Base-by-base conservation (phyloP, 2,888 invertebrate genomes). In the Stenoptilia bipunctidactyla region DNA sequence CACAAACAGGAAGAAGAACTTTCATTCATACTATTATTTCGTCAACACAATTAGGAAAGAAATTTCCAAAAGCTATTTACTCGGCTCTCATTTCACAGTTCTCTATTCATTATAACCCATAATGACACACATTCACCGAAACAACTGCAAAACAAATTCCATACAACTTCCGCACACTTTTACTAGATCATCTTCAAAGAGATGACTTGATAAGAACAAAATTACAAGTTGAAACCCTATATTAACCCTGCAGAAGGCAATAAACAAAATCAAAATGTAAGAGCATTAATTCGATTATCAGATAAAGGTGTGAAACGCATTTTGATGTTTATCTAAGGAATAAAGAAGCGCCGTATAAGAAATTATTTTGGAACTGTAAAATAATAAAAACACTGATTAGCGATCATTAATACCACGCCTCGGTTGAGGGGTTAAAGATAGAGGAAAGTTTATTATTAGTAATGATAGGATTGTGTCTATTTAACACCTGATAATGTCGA, bases 221-320 rank as follows among this genome's bases (percentile, higher is more conserved):
- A 82, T 82, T 77, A 77, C 76, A 58, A 64, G 56, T 66, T 66
- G 55, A 69, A 76, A 67, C 71, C 72, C 55, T 49, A 59, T 64
- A 79, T 80, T 77, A 79, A 66, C 68, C 64, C 57, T 65, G 74
- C 69, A 75, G 70, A 79, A 73, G 70, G 79, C 71, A 69, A 82
- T 80, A 82, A 82, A 82, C 64, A 68, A 68, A 73, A 77, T 76
- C 80, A 79, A 82, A 82, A 80, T 76, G 71, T 57, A 65, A 79
- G 76, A 79, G 76, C 62, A 74, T 79, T 80, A 82, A 83, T 80
- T 79, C 80, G 80, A 80, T 82, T 83, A 83, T 83, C 83, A 83
- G 83, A 83, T 82, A 52, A 74, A 82, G 79, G 83, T 82, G 83
- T 66, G 77, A 83, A 83, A 80, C 80, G 80, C 66, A 77, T 77